These are phyloP conservation scores for Drosophila sordidula DNA, from an alignment of 2,888 invertebrate genomes.

Conservation along the genomic window DNA sequence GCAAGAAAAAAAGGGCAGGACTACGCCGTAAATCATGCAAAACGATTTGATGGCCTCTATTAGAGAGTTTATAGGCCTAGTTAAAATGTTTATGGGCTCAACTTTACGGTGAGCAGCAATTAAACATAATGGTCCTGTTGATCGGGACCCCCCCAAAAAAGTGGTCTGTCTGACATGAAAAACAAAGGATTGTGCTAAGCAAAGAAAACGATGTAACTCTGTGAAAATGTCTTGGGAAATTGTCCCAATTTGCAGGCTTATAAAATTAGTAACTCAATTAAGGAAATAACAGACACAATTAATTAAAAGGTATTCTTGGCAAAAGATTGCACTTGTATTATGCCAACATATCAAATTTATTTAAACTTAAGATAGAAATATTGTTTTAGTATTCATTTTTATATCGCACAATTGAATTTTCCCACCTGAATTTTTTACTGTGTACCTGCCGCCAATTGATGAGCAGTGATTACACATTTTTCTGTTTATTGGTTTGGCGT, in stretches of 20 bases:
- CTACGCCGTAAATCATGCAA: conserved; percentile 64
- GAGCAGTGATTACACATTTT: conserved; percentile 75
- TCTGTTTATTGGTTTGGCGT: conserved; percentile 46
- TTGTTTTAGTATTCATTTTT: no score
- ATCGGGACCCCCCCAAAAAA: conserved; percentile 13
- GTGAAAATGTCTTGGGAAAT: neutral
- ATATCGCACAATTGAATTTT: neutral
- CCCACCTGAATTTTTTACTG: conserved; percentile 23
- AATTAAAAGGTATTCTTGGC: no score
- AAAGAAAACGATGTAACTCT: neutral
- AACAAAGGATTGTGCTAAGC: conserved; percentile 1
- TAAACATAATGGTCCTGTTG: conserved; percentile 60
- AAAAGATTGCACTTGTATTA: no score
- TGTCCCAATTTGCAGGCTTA: conserved; percentile 4
- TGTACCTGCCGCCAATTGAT: conserved; percentile 61
- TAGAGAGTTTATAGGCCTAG: conserved; percentile 66
- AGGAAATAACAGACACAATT: neutral
- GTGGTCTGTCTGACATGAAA: conserved; percentile 11
- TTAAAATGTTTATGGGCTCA: conserved; percentile 71
- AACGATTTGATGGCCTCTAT: conserved; percentile 70
- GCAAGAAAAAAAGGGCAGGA: conserved; percentile 34
- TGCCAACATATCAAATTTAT: neutral
- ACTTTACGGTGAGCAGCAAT: conserved; percentile 69
- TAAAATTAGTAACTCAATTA: conserved; percentile 3
- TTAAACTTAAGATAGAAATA: neutral